phyloP scores from a whole-genome alignment of 2,888 invertebrate species.

The Portevinia maculata region DNA sequence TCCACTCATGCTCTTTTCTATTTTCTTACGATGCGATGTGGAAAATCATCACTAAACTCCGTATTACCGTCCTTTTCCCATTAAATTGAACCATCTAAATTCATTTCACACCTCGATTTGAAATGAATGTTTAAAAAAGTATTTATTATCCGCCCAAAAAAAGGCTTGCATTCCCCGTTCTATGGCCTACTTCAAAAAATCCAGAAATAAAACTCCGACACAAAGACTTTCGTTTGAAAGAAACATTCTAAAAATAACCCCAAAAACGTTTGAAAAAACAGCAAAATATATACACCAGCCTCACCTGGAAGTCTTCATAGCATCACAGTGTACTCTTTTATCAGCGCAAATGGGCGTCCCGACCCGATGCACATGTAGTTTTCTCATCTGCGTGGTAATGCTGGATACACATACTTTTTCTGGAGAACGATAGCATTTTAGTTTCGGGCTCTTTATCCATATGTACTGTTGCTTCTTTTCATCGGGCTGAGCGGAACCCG shows the following conservation, averaged over 20 bases:
- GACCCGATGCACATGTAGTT: conserved; percentile 13
- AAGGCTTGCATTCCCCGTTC: conserved; percentile 10
- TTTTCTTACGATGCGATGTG: too few relatives aligned
- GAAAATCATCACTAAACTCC: too few relatives aligned
- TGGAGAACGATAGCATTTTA: conserved; percentile 60
- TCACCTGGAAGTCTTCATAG: conserved; percentile 53
- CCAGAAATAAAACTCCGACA: conserved; percentile 21
- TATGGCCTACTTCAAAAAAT: conserved; percentile 20
- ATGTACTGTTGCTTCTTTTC: conserved; percentile 32
- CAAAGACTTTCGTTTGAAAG: not conserved
- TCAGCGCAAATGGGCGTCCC: conserved; percentile 29
- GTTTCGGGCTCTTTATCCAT: conserved; percentile 48
- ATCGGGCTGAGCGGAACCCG: conserved; percentile 13
- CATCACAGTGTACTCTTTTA: not conserved
- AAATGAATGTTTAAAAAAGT: not conserved
- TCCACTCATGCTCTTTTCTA: too few relatives aligned
- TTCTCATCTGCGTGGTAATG: conserved; percentile 9
- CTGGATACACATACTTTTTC: conserved; percentile 16
- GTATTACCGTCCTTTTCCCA: too few relatives aligned
- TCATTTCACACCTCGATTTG: conserved; percentile 23
- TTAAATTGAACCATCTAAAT: conserved; percentile 3
- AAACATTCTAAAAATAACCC: conserved; percentile 47
- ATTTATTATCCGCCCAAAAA: not conserved
- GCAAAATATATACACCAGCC: conserved; percentile 25
- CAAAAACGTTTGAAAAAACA: conserved; percentile 30